A percentile compares a stretch with the other conserved stretches of the same genome.
phyloP scores from a whole-genome alignment of 2,797 vertebrate genomes.

The Tapirus indicus region DNA sequence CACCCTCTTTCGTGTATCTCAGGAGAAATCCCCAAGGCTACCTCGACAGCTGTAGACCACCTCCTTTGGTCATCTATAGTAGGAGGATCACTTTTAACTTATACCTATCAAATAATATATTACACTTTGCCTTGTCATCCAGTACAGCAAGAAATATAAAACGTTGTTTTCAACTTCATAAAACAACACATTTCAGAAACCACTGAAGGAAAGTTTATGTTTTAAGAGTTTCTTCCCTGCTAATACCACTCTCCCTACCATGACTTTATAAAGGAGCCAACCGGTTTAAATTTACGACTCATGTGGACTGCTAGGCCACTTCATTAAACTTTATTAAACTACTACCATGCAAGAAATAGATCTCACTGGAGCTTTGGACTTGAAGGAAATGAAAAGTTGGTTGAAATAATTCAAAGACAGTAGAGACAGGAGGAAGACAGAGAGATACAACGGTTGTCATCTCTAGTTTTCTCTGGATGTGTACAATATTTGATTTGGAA shows the following conservation, averaged over 20 bases:
- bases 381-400: slow-evolving; percentile 51
- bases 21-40: background rate
- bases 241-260: background rate
- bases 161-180: slow-evolving; percentile 10
- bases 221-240: slow-evolving; percentile 50
- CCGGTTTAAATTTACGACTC: slow-evolving; percentile 64
- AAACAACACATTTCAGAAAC: slow-evolving; percentile 56
- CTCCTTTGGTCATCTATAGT: background rate
- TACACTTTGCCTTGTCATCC: background rate
- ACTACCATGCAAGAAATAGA: slow-evolving; percentile 36
- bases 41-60: background rate
- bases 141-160: slow-evolving; percentile 46
- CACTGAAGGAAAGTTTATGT: slow-evolving; percentile 59
- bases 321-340: slow-evolving; percentile 52
- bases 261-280: slow-evolving; percentile 57
- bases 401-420: slow-evolving; percentile 54
- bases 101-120: background rate
- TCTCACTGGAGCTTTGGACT: slow-evolving; percentile 30
- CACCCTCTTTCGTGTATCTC: background rate
- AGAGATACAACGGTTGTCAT: slow-evolving; percentile 60
- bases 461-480: slow-evolving; percentile 60
- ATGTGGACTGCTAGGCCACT: slow-evolving; percentile 32
- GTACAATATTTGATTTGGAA: slow-evolving; percentile 74
- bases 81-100: background rate
- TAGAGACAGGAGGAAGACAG: slow-evolving; percentile 35